Conservation (phyloP, 2,888 invertebrate genomes). For the Pristionchus entomophagus region DNA sequence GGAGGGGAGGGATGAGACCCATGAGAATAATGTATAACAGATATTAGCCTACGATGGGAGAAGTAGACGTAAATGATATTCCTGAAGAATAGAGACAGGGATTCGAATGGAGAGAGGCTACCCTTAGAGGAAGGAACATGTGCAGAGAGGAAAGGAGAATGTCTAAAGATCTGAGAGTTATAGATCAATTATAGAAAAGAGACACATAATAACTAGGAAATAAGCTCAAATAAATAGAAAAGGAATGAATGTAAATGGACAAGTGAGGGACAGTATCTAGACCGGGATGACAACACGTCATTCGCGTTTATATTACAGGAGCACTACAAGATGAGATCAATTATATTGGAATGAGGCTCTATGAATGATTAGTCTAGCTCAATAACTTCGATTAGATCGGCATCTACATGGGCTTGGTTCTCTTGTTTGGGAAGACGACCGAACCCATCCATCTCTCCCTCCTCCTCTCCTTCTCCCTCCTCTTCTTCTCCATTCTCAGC, state of each 20-base stretch:
- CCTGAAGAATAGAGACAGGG: neutral
- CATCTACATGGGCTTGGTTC: too few species aligned
- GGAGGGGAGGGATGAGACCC: neutral
- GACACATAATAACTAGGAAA: neutral
- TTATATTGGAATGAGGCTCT: neutral
- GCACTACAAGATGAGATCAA: neutral
- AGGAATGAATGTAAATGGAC: neutral
- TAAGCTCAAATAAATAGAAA: neutral
- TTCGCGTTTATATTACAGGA: neutral
- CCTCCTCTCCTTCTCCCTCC: neutral
- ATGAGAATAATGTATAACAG: neutral
- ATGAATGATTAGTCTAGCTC: neutral
- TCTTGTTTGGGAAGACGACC: too few species aligned
- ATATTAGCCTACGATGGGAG: neutral
- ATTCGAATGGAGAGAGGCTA: neutral
- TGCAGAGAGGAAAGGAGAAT: neutral
- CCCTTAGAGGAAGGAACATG: neutral
- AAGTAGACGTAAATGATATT: neutral
- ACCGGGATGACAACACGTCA: neutral
- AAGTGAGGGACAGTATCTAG: neutral
- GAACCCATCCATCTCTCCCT: neutral
- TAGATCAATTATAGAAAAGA: neutral
- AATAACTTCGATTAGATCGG: neutral
- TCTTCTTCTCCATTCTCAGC: neutral
- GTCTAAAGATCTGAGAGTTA: neutral